Conservation (phyloP, 2,888 invertebrate genomes). For the Callinectes sapidus region DNA sequence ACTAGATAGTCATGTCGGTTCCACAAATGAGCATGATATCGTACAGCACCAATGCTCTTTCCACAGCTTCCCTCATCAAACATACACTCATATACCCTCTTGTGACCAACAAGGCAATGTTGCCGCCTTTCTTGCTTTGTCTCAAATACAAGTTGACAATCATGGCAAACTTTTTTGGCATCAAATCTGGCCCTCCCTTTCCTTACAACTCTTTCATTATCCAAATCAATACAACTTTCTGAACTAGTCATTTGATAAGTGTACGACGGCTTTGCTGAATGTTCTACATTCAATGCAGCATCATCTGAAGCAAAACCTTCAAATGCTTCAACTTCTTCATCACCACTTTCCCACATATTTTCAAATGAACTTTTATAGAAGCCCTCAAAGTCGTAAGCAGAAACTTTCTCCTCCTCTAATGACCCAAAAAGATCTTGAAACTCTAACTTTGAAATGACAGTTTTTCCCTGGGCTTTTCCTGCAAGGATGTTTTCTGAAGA, state of each 20-base stretch:
- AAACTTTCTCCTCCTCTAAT: slow-evolving; percentile 41
- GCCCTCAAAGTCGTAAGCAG: slow-evolving; percentile 48
- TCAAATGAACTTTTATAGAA: slow-evolving; percentile 29
- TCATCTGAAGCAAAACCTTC: slow-evolving; percentile 59
- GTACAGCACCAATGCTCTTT: slow-evolving; percentile 60
- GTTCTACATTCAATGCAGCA: not conserved
- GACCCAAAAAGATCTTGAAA: slow-evolving; percentile 53
- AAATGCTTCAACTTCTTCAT: slow-evolving; percentile 50
- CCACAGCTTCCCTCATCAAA: slow-evolving; percentile 70
- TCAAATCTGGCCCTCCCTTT: not conserved
- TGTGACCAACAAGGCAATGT: slow-evolving; percentile 65
- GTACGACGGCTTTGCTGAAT: not conserved
- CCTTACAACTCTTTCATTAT: not conserved
- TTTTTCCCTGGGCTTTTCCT: slow-evolving; percentile 38
- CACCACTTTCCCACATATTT: slow-evolving; percentile 30
- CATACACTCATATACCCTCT: slow-evolving; percentile 67
- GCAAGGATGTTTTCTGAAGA: slow-evolving; percentile 40
- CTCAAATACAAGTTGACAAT: slow-evolving; percentile 53
- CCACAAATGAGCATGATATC: slow-evolving; percentile 67
- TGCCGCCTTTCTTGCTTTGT: slow-evolving; percentile 41
- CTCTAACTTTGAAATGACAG: slow-evolving; percentile 41
- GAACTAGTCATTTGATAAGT: not conserved
- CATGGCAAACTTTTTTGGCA: slow-evolving; percentile 49
- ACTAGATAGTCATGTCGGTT: slow-evolving; percentile 59
- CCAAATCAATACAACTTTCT: not conserved